Base-by-base conservation (phyloP, 1,140 invertebrate species). In the Lutraria rhynchaena region DNA sequence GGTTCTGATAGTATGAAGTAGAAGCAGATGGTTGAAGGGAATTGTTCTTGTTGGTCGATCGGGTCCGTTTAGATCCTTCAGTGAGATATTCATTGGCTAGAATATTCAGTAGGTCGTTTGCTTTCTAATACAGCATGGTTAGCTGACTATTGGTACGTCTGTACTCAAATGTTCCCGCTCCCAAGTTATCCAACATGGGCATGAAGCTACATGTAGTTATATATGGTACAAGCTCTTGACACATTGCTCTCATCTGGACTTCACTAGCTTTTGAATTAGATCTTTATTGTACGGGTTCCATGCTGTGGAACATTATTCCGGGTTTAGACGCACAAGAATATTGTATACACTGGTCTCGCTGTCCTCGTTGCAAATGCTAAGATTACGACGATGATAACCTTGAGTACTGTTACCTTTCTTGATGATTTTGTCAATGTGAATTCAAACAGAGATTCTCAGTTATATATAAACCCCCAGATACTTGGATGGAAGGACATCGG, bases 241-340 rank as follows among this genome's bases (percentile, higher is more conserved):
- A 0, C 7, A 70, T 35, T 19, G 80, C 80, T 63, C 80, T 61
- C 19, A 69, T 22, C 53, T 82, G 80, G 19, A 74, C 31, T 22
- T 51, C n/a, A 74, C 41, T 0, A 82, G 4, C 41, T 55, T n/a
- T 0, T 63, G 19, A 15, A 82, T 82, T 17, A 51, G 41, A 27
- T 60, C 35, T 17, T 46, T 61, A 15, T n/a, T 41, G 55, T 74
- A 73, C 9, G 41, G 65, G 49, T 33, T 71, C 67, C 67, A 71
- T 11, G 53, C 49, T 11, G 67, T 71, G 27, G 13, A 31, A 27
- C 67, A 71, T n/a, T 71, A 71, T 27, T 71, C 67, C 31, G 53
- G 44, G 49, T 71, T 51, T 13, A 49, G 31, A 13, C 67, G 44
- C 17, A 71, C 33, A 15, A 71, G 51, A 19, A 24, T 13, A 13